Evolutionary conservation across 1,140 invertebrate species (phyloP).

Genomic region (Drosophila suzukii): DNA sequence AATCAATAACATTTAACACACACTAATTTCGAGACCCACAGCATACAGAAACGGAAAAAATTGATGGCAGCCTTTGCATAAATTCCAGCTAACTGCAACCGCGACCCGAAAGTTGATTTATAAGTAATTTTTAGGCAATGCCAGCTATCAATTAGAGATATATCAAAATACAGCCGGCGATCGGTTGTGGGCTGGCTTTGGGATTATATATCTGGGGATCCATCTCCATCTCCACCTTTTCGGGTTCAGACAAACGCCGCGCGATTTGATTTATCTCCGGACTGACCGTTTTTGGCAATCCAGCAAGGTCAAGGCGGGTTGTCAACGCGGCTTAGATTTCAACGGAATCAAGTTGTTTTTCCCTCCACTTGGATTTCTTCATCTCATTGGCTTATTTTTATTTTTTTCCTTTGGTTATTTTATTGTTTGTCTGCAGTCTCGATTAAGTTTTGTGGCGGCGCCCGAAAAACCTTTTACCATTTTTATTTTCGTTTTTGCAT

Average conservation of each 20-base stretch:
- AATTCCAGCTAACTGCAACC: slow-evolving; percentile 65
- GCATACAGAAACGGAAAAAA: slow-evolving; percentile 9
- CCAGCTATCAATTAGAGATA: slow-evolving; percentile 74
- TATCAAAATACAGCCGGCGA: slow-evolving; percentile 64
- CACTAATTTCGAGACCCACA: slow-evolving; percentile 56
- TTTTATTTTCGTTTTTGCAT: slow-evolving; percentile 52
- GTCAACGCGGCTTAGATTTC: slow-evolving; percentile 75
- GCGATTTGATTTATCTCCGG: slow-evolving; percentile 67
- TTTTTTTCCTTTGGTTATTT: slow-evolving; percentile 5
- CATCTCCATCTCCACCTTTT: slow-evolving; percentile 37
- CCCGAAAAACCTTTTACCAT: slow-evolving; percentile 53
- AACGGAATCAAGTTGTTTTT: slow-evolving; percentile 52
- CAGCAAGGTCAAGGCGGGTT: slow-evolving; percentile 75
- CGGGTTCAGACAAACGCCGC: slow-evolving; percentile 40
- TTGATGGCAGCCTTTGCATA: slow-evolving; percentile 51
- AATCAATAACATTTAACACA: slow-evolving; percentile 77
- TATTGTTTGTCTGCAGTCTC: slow-evolving; percentile 68
- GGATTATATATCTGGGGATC: slow-evolving; percentile 10
- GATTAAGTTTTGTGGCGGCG: slow-evolving; percentile 65
- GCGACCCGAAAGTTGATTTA: slow-evolving; percentile 51
- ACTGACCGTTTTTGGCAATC: slow-evolving; percentile 71
- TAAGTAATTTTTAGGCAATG: slow-evolving; percentile 39
- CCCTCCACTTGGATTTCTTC: slow-evolving; percentile 16
- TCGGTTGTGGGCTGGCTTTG: slow-evolving; percentile 33
- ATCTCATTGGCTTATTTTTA: neutral